Evolutionary conservation across 2,113 vertebrate species (phyloP), one percentile per base, ranked within the genome.

Genomic region (Sclerurus mexicanus): DNA sequence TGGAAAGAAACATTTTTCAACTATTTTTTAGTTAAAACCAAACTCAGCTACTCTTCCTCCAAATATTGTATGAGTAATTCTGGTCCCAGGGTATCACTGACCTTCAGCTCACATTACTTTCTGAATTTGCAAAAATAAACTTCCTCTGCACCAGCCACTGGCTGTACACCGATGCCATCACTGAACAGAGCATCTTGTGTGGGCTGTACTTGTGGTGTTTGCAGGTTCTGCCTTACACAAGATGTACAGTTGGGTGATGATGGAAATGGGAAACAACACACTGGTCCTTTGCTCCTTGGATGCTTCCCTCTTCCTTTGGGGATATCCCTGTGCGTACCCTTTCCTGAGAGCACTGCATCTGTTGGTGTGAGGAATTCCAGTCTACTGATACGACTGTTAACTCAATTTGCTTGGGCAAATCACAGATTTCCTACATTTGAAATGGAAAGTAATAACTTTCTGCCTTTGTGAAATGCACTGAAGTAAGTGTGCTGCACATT

Each of bases 391-490:
- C 55, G 72, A 63, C 39, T 74, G 46, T 63, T 55, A 76, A 74
- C 59, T 80, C n/a, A 3, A 72, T 63, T 90, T 84, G 42, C 91
- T 63, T 4, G 2, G 72, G 85, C 79, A 92, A 92, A 77, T 96
- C 52, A n/a, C 66, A 66, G 64, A 31, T 88, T 90, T 91, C 78
- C 59, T 90, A 56, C 37, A 3, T 47, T 80, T 86, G 47, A 92
- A 86, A 90, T 84, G 67, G 81, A 92, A 88, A 90, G 75, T 67
- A 94, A 80, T 86, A 94, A 73, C 47, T 71, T 85, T 94, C n/a
- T 62, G n/a, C 64, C 72, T 95, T 94, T 93, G 68, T 90, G 93
- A 96, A 93, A 59, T 19, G 56, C 56, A 21, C 90, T 78, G 82
- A 83, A 95, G 74, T 87, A 91, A 91, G 92, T 59, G 92, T 90